Conservation (phyloP, 2,797 vertebrate genomes). For the Taenioides sp. region DNA sequence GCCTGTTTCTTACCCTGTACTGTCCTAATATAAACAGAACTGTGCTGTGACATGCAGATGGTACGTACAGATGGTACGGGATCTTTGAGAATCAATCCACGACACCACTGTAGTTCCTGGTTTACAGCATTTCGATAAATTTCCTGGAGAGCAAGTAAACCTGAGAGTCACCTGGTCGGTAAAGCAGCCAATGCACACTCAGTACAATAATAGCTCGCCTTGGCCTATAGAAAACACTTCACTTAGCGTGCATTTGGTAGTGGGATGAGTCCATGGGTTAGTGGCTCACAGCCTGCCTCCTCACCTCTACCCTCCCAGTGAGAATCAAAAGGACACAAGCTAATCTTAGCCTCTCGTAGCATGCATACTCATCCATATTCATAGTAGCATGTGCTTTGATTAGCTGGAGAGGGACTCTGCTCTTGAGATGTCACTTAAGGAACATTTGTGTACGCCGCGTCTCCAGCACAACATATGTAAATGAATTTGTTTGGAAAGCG, state of each 20-base stretch:
- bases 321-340: neutral
- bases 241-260: neutral
- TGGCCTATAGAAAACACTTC: neutral
- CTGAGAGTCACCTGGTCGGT: no score
- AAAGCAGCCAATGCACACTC: neutral
- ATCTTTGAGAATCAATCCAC: no score
- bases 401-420: slow-evolving; percentile 25
- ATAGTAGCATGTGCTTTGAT: slow-evolving; percentile 2
- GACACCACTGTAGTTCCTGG: no score
- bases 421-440: slow-evolving; percentile 66
- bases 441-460: slow-evolving; percentile 36
- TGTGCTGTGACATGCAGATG: no score
- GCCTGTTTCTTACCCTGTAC: no score
- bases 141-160: no score
- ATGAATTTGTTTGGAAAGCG: slow-evolving; percentile 67
- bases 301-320: neutral
- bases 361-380: slow-evolving; percentile 5
- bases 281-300: neutral
- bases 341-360: neutral
- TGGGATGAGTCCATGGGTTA: neutral
- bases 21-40: no score
- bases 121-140: no score
- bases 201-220: neutral
- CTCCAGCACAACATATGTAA: slow-evolving; percentile 50
- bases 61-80: no score